A percentile compares a stretch with the other conserved stretches of the same genome.
phyloP scores from a whole-genome alignment of 2,888 invertebrate genomes.

The Epirrhoe alternata region DNA sequence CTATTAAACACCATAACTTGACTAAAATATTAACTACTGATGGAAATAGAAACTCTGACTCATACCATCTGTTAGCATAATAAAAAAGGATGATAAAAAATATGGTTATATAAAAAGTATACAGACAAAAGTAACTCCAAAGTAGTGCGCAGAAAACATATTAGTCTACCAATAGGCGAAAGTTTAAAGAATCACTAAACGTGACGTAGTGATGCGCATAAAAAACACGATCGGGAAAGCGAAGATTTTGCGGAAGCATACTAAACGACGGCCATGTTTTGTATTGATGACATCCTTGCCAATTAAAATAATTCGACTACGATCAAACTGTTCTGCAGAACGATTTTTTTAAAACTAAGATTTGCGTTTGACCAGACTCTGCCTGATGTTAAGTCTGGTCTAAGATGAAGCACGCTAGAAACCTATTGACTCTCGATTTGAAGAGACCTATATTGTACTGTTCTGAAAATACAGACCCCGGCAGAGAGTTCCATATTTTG shows the following conservation, averaged over 20 bases:
- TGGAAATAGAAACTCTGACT: background rate
- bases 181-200: conserved; percentile 14
- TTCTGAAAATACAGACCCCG: too few relatives aligned
- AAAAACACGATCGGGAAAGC: conserved; percentile 55
- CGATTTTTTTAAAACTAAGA: conserved; percentile 31
- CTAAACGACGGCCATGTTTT: conserved; percentile 1
- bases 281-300: conserved; percentile 16
- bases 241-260: conserved; percentile 47
- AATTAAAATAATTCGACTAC: conserved; percentile 22
- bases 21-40: background rate
- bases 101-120: background rate
- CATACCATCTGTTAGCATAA: conserved; percentile 1
- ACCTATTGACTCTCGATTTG: too few relatives aligned
- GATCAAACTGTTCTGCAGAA: conserved; percentile 16
- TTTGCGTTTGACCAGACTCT: too few relatives aligned
- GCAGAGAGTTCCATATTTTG: too few relatives aligned
- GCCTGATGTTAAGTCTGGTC: too few relatives aligned
- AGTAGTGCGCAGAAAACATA: background rate
- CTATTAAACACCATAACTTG: background rate
- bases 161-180: conserved; percentile 17
- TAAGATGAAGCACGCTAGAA: too few relatives aligned
- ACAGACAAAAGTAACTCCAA: conserved; percentile 4
- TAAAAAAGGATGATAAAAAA: background rate
- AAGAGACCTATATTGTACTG: too few relatives aligned
- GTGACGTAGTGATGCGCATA: conserved; percentile 42